Evolutionary conservation across 2,797 vertebrate genomes (phyloP), one percentile per base, ranked within the genome.

Genomic region (Rhinichthys osculus): DNA sequence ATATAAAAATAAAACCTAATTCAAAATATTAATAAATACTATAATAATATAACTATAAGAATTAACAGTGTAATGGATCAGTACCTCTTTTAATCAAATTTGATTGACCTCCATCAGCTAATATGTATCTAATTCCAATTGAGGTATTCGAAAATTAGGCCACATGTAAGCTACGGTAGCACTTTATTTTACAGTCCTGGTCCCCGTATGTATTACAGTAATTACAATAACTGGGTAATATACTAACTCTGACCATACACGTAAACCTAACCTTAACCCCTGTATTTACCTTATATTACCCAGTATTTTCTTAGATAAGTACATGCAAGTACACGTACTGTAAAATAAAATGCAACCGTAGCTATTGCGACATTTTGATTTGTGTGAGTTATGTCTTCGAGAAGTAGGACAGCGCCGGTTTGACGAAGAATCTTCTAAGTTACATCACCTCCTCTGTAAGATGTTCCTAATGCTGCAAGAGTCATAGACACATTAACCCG

Each of bases 401-500:
- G 64, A 88, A 89, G n/a, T 89, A 85, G 87, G 85, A 81, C 85
- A 83, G 64, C 27, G 4, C 44, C 40, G 52, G 70, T 52, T 83
- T 89, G 77, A 88, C 72, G 19, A 87, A 78, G 77, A 81, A 52
- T 86, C 82, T 86, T 27, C 21, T 35, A 82, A 78, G 83, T 88
- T 83, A 66, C 33, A 30, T 69, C 67, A 78, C 44, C 44, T 62
- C 42, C 81, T 38, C 14, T 30, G 38, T 47, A 76, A 84, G 87
- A 72, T 70, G 57, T 82, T 77, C 70, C 59, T 83, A 85, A 77
- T 71, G 47, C 82, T 79, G 86, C 52, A 79, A 85, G 87, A 92
- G 90, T 90, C 85, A 90, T 81, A 89, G 89, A 91, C 91, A 90
- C 92, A 93, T 94, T 92, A 94, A 92, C 92, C 90, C 88, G 92